Base-by-base conservation (phyloP, 2,797 vertebrate species). In the Sciaenops ocellatus region DNA sequence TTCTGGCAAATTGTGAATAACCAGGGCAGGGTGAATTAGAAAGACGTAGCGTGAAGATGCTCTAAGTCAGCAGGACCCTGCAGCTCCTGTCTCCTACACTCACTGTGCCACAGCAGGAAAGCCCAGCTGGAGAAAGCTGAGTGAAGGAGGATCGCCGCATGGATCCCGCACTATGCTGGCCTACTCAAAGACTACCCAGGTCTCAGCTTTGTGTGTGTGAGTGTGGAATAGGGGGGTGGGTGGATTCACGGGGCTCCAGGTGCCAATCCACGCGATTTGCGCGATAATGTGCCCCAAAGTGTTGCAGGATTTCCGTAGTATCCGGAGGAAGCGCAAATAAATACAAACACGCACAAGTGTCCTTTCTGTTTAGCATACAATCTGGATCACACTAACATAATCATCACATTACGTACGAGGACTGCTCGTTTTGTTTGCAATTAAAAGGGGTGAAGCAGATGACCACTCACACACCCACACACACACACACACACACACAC, bases 361-460 rank as follows among this genome's bases (percentile, higher is more conserved):
- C 63, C 63, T 52, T 73, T 73, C 65, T 79, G 60, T 81, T 78
- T 68, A 73, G 60, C 73, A 77, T 60, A 75, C 69, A 83, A 79
- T 75, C 73, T 86, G 83, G 67, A 66, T 82, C 60, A 28, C 57
- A 79, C 69, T 26, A 59, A 65, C 61, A 74, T 73, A 50, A 46
- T 55, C 44, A 56, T 69, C 69, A 24, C n/a, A 78, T 78, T 83
- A 69, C 64, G 54, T 59, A 70, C 51, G 57, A 85, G 15, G 28
- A 76, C 63, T 67, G 70, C 62, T 69, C 84, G 82, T 75, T 84
- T 87, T 77, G 71, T 73, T 84, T 85, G 65, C 61, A 64, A 75
- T 74, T 55, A 63, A 79, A 74, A 61, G 61, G 46, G 56, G 41
- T 51, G 68, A 82, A 73, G 56, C 72, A 80, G 30, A 79, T 77